These are phyloP conservation scores for Salvelinus alpinus DNA, from an alignment of 2,113 vertebrate species.

Conservation along the genomic window DNA sequence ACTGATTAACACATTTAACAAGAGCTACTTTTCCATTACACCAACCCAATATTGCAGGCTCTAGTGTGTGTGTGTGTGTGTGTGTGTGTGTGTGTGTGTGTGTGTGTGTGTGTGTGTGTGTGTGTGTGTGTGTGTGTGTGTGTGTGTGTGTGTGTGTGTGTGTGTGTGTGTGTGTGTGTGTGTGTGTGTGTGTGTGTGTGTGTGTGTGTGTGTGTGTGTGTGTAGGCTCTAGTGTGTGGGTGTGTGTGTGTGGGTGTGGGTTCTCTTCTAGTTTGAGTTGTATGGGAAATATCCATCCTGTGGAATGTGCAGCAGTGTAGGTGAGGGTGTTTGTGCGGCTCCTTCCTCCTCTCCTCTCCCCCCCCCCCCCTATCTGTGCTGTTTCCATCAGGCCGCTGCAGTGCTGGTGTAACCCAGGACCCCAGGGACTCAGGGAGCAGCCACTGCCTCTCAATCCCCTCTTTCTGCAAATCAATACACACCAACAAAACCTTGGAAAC, in stretches of 20 bases:
- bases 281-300: constrained; percentile 21
- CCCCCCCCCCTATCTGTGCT: constrained; percentile 49
- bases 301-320: background rate
- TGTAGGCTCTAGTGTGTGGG: too few species aligned
- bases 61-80: constrained; percentile 14
- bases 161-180: too few species aligned
- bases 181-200: too few species aligned
- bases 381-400: constrained; percentile 68
- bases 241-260: background rate
- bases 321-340: background rate
- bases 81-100: constrained; percentile 18
- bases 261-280: background rate
- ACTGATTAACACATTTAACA: background rate
- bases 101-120: constrained; percentile 17
- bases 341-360: constrained; percentile 13
- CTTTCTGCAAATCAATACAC: constrained; percentile 69
- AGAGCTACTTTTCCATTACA: background rate
- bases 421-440: constrained; percentile 52
- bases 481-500: constrained; percentile 59
- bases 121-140: constrained; percentile 4
- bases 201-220: constrained; percentile 12
- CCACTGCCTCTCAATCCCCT: constrained; percentile 46
- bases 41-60: background rate
- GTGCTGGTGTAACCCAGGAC: constrained; percentile 49
- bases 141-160: too few species aligned